phyloP scores from a whole-genome alignment of 2,888 invertebrate species.

The Lasioglossum calceatum region DNA sequence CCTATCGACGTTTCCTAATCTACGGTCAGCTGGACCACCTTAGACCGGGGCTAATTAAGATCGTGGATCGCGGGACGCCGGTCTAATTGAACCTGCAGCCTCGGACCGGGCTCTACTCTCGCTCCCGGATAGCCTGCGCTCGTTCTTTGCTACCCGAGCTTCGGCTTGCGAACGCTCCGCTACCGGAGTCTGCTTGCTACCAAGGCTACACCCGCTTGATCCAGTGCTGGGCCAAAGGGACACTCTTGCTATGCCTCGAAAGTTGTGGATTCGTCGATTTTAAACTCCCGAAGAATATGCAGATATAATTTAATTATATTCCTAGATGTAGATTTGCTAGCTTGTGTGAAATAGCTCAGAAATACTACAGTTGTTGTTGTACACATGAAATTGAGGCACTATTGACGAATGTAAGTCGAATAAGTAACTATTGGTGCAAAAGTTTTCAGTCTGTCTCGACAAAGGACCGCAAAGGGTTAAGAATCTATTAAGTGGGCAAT shows the following conservation, averaged over 20 bases:
- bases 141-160: background rate
- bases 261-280: background rate
- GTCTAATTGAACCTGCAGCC: constrained; percentile 37
- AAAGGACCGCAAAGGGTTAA: too few relatives aligned
- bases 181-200: background rate
- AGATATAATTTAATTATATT: too few relatives aligned
- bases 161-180: background rate
- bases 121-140: background rate
- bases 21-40: constrained; percentile 42
- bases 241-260: background rate
- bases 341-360: too few relatives aligned
- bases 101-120: background rate
- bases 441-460: too few relatives aligned
- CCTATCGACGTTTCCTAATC: constrained; percentile 55
- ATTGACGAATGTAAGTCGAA: too few relatives aligned
- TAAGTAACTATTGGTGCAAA: too few relatives aligned
- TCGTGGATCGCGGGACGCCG: constrained; percentile 16
- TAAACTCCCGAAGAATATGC: too few relatives aligned
- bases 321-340: too few relatives aligned
- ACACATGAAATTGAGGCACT: too few relatives aligned
- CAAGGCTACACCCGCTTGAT: background rate
- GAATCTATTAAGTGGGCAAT: too few relatives aligned
- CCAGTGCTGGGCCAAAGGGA: background rate
- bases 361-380: too few relatives aligned
- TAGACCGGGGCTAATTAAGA: constrained; percentile 51